Evolutionary conservation across 1,140 invertebrate species (phyloP).

Genomic region (Epicauta chinensis): DNA sequence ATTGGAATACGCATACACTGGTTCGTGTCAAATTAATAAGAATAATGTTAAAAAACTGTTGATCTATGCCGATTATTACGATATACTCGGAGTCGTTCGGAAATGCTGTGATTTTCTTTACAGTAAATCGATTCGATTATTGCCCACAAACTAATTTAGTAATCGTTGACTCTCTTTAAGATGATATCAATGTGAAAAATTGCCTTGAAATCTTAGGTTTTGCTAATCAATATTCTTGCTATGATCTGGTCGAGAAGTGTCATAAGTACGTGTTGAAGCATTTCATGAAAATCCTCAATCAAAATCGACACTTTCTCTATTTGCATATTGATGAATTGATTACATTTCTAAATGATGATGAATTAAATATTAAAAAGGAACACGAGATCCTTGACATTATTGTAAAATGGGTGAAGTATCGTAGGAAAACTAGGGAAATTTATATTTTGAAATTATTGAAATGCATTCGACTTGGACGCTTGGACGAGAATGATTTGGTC

Average conservation of each 20-base stretch:
- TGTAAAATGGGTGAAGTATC: conserved; percentile 54
- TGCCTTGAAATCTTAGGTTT: conserved; percentile 60
- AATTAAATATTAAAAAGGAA: conserved; percentile 60
- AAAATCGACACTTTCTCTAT: conserved; percentile 50
- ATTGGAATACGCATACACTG: conserved; percentile 62
- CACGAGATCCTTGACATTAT: conserved; percentile 62
- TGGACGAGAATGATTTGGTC: conserved; percentile 34
- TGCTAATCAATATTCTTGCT: conserved; percentile 61
- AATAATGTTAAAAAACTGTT: conserved; percentile 58
- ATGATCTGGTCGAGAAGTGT: conserved; percentile 48
- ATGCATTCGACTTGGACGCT: conserved; percentile 60
- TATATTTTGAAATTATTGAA: conserved; percentile 54
- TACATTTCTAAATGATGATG: conserved; percentile 53
- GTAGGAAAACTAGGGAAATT: conserved; percentile 45
- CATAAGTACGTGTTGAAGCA: conserved; percentile 49
- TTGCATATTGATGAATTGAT: conserved; percentile 50
- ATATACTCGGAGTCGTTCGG: conserved; percentile 55
- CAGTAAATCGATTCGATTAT: no score
- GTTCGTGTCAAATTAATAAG: conserved; percentile 50
- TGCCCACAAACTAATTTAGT: neutral
- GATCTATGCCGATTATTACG: conserved; percentile 56
- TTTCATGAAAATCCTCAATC: conserved; percentile 47
- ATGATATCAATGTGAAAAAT: conserved; percentile 44
- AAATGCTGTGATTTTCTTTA: conserved; percentile 56
- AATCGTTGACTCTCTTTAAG: conserved; percentile 10